A percentile compares a stretch with the other conserved stretches of the same genome.
Conservation (phyloP, 2,888 invertebrate genomes). For the Cantharis rustica region DNA sequence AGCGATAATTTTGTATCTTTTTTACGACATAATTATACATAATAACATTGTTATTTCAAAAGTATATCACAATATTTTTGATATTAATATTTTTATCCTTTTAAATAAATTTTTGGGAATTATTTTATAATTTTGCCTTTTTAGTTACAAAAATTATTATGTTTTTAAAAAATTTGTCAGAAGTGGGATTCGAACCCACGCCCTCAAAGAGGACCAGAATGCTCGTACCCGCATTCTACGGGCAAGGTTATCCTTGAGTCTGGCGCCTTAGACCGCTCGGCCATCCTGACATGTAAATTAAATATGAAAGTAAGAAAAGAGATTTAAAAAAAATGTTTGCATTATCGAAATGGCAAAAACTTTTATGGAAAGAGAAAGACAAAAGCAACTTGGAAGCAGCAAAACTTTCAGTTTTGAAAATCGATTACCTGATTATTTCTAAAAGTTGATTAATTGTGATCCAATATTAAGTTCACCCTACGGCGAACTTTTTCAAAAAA, state of each 20-base stretch:
- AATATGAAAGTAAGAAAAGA: background rate
- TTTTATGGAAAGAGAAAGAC: too few species aligned
- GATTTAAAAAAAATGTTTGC: too few species aligned
- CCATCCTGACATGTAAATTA: constrained; percentile 69
- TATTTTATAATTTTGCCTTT: too few species aligned
- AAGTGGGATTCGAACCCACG: constrained; percentile 56
- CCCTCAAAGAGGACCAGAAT: constrained; percentile 58
- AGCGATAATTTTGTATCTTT: background rate
- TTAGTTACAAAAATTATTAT: too few species aligned
- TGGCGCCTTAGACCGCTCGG: constrained; percentile 91
- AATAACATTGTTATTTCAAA: background rate
- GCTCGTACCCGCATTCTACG: constrained; percentile 37
- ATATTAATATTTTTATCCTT: too few species aligned
- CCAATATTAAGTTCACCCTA: background rate
- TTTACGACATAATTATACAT: background rate
- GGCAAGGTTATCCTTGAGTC: constrained; percentile 59
- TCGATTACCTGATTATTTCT: background rate
- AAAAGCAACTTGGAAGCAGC: too few species aligned
- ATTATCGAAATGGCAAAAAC: too few species aligned
- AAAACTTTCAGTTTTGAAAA: background rate
- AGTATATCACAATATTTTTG: too few species aligned
- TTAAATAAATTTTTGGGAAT: too few species aligned
- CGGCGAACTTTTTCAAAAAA: background rate
- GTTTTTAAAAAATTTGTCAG: constrained; percentile 38
- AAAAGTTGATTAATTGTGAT: background rate